phyloP scores from a whole-genome alignment of 1,140 invertebrate species.

The Mactra quadrangularis region DNA sequence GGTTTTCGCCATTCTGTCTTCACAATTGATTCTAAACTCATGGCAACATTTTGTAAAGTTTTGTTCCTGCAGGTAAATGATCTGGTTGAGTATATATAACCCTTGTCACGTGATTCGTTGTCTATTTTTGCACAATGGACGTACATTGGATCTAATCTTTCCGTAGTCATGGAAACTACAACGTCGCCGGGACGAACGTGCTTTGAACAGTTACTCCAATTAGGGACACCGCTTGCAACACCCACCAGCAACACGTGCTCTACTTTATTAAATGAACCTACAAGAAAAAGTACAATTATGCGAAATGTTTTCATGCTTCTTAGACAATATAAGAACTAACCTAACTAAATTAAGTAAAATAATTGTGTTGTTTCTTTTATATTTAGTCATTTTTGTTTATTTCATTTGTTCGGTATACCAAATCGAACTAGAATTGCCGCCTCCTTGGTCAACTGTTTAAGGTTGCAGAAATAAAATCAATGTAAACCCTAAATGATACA shows the following conservation, averaged over 20 bases:
- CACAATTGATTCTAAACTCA: slow-evolving; percentile 61
- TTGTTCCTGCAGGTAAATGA: slow-evolving; percentile 66
- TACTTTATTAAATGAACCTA: slow-evolving; percentile 76
- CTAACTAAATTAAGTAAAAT: too few relatives aligned
- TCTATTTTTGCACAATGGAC: slow-evolving; percentile 80
- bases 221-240: slow-evolving; percentile 98
- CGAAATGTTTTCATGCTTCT: too few relatives aligned
- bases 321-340: too few relatives aligned
- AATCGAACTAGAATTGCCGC: too few relatives aligned
- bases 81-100: slow-evolving; percentile 67
- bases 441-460: too few relatives aligned
- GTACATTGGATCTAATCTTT: slow-evolving; percentile 74
- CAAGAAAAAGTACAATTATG: slow-evolving; percentile 41
- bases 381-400: too few relatives aligned
- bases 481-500: too few relatives aligned
- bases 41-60: slow-evolving; percentile 68
- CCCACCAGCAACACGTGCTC: slow-evolving; percentile 97
- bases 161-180: slow-evolving; percentile 90
- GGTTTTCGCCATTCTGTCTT: slow-evolving; percentile 51
- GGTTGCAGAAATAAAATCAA: too few relatives aligned
- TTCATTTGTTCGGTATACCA: too few relatives aligned
- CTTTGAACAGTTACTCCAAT: slow-evolving; percentile 96
- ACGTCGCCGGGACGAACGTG: slow-evolving; percentile 98
- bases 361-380: too few relatives aligned
- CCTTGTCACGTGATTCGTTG: slow-evolving; percentile 28